phyloP scores from a whole-genome alignment of 2,888 invertebrate genomes.

The Folsomia manolachei region DNA sequence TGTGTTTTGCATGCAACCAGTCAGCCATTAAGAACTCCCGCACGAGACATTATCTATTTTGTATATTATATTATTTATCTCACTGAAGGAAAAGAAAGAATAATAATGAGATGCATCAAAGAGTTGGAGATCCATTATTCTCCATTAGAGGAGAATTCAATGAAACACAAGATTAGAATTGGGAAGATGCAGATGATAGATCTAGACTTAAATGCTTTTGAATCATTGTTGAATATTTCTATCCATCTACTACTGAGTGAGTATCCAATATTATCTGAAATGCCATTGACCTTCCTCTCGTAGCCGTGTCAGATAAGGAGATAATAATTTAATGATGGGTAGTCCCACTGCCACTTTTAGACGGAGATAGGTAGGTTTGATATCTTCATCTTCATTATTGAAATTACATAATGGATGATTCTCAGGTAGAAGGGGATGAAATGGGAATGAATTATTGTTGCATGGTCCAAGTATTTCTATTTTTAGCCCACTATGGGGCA shows the following conservation, averaged over 20 bases:
- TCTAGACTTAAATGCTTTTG: conserved; percentile 6
- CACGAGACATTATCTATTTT: conserved; percentile 1
- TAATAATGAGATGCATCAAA: conserved; percentile 1
- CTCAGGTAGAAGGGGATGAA: not conserved
- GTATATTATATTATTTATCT: not conserved
- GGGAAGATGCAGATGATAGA: conserved; percentile 2
- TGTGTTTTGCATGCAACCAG: not conserved
- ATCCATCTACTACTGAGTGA: too few species aligned
- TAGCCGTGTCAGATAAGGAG: conserved; percentile 7
- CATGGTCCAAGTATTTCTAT: not conserved
- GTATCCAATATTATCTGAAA: too few species aligned
- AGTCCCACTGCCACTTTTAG: not conserved
- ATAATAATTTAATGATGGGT: not conserved
- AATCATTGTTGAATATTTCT: not conserved
- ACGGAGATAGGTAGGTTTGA: not conserved
- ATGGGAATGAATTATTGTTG: not conserved
- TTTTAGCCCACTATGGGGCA: conserved; percentile 6
- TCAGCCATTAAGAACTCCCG: conserved; percentile 3
- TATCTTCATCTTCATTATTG: conserved; percentile 9
- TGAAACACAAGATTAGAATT: conserved; percentile 3
- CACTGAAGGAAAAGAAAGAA: not conserved
- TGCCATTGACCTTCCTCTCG: conserved; percentile 7
- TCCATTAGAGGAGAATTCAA: not conserved
- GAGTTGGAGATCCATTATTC: not conserved
- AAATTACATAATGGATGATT: too few species aligned